These are phyloP conservation scores for Calyptomena viridis DNA, from an alignment of 2,113 vertebrate species.

Conservation along the genomic window DNA sequence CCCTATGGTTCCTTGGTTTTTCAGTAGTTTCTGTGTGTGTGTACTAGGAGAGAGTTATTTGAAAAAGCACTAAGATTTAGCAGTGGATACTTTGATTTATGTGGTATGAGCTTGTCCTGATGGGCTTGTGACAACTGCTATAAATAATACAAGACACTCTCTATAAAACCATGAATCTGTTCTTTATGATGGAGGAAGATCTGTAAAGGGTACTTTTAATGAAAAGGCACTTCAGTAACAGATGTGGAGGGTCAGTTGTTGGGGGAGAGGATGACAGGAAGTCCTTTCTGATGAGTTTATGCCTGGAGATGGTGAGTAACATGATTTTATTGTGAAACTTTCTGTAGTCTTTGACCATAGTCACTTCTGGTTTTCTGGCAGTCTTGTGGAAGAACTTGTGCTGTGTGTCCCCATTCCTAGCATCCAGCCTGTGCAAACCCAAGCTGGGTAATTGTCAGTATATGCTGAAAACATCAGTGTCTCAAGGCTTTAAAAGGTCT, in stretches of 20 bases:
- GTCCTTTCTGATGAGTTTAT: background rate
- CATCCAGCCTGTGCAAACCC: background rate
- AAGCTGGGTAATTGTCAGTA: background rate
- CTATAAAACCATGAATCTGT: background rate
- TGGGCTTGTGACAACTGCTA: background rate
- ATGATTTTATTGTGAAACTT: constrained; percentile 1
- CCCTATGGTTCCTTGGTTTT: background rate
- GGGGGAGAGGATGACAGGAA: background rate
- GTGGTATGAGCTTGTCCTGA: background rate
- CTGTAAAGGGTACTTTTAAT: background rate
- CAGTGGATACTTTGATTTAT: background rate
- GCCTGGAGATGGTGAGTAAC: background rate
- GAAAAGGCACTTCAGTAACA: background rate
- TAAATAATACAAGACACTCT: background rate
- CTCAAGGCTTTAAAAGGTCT: background rate
- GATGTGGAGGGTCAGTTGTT: background rate
- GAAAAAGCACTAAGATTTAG: background rate
- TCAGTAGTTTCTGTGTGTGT: background rate
- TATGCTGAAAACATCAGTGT: background rate
- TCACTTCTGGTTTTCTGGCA: background rate
- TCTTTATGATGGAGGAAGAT: background rate
- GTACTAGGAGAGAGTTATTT: background rate
- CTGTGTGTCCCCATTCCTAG: background rate
- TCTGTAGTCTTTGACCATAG: background rate
- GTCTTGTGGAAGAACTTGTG: background rate